Percentiles rank a stretch among this genome's conserved stretches.
phyloP scores from a whole-genome alignment of 2,113 vertebrate species.

The Sorex fumeus region DNA sequence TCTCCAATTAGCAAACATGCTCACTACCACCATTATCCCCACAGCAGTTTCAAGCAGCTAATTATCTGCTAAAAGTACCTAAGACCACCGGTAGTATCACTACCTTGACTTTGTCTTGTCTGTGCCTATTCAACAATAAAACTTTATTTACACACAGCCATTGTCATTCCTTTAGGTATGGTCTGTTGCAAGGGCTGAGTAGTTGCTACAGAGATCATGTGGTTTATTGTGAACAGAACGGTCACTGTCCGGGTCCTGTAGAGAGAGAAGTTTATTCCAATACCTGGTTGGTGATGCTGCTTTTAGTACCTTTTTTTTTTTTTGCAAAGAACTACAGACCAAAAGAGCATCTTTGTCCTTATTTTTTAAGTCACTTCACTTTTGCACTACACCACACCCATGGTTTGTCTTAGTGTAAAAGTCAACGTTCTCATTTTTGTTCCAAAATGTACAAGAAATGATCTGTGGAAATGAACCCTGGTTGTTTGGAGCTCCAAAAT shows the following conservation, averaged over 20 bases:
- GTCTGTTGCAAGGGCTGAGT: background rate
- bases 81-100: background rate
- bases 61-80: background rate
- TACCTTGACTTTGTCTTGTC: background rate
- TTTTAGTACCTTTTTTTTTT: background rate
- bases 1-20: background rate
- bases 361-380: background rate
- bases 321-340: background rate
- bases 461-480: background rate
- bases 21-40: background rate
- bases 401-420: background rate
- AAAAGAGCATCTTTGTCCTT: background rate
- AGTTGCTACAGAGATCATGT: background rate
- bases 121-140: background rate
- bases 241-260: background rate
- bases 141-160: slow-evolving; percentile 33
- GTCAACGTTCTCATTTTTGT: background rate
- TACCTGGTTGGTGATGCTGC: too few species aligned
- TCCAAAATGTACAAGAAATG: background rate
- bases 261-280: background rate
- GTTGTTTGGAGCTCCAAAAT: background rate
- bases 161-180: background rate
- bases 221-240: background rate
- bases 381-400: background rate
- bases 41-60: background rate